Evolutionary conservation across 2,888 invertebrate species (phyloP), one percentile per base, ranked within the genome.

Genomic region (Chrysotoxum bicinctum): DNA sequence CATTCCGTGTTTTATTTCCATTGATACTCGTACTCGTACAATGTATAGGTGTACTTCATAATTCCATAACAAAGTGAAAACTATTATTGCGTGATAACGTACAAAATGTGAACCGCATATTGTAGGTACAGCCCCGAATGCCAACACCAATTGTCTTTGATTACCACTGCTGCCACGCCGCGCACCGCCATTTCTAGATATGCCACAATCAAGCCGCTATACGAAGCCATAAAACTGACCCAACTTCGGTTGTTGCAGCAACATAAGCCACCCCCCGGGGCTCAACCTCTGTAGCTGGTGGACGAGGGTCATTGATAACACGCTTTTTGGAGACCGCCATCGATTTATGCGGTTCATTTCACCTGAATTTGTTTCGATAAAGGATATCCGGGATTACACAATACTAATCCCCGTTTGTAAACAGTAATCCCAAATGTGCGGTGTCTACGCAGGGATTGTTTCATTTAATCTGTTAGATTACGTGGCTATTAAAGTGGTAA

Each of bases 341-440:
- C 60, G 82, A 82, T 81, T 72, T 64, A 32, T 73, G 68, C 43
- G 52, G 68, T 23, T 72, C 40, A 72, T 76, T 72, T 68, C 72
- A 76, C 81, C 76, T 81, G 85, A 62, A 81, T 76, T 85, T 81
- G 85, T 85, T 85, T 85, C 80, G 85, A 85, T 85, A 85, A 81
- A 85, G 85, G 85, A 85, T 85, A 81, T 85, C 85, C 66, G 75
- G 84, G 80, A 74, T 84, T 84, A 84, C 84, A 80, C 84, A 75
- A 45, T 66, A 60, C 75, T 84, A 80, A 84, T 84, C 75, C 84
- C 30, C 40, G 60, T 60, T 68, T 70, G 66, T 80, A 72, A 21
- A 80, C n/a, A 30, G 30, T 66, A 66, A 84, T 84, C 84, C 75
- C 70, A 40, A 72, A 75, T 84, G 75, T 75, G 80, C 66, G 80